Base-by-base conservation (phyloP, 1,140 invertebrate genomes). In the Orchesella cincta region DNA sequence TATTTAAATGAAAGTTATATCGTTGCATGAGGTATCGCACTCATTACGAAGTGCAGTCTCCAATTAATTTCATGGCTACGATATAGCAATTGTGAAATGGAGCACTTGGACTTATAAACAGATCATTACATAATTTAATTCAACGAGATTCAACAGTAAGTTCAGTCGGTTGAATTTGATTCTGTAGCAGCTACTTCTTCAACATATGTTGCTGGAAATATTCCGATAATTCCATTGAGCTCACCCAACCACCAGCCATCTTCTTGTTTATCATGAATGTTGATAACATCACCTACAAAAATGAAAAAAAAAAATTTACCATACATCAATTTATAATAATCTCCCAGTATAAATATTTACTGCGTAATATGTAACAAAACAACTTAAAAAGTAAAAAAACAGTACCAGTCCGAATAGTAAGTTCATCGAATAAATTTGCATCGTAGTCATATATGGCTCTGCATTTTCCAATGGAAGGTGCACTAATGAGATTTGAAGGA, bases 171-270 rank as follows among this genome's bases (percentile, higher is more conserved):
- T 2, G 62, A 67, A 31, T 67, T 33, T 18, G 62, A 8, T 3
- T 67, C 62, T 5, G 62, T 34, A 8, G 34, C 18, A n/a, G 71
- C 12, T 20, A 89, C 84, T 82, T 89, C 88, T 88, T 96, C 92
- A 1, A 97, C 95, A 83, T 97, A 97, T 2, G 94, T 96, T 0
- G 94, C 94, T 0, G 95, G 95, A 83, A 97, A 97, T 79, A 96
- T 95, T 33, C 95, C 95, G 72, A 94, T 90, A 74, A 88, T 88
- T 34, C 94, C 94, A 77, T 92, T 90, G 62, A 95, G 88, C 81
- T 96, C 93, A 14, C 95, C 95, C 72, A 95, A 90, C 95, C 95
- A 97, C 95, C 95, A 97, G 5, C 94, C 94, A 84, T 96, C 94
- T n/a, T 92, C 91, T 84, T 96, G 93, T 83, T 96, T 96, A 82